These are phyloP conservation scores for Julus scanicus DNA, from an alignment of 2,888 invertebrate species.

Conservation along the genomic window DNA sequence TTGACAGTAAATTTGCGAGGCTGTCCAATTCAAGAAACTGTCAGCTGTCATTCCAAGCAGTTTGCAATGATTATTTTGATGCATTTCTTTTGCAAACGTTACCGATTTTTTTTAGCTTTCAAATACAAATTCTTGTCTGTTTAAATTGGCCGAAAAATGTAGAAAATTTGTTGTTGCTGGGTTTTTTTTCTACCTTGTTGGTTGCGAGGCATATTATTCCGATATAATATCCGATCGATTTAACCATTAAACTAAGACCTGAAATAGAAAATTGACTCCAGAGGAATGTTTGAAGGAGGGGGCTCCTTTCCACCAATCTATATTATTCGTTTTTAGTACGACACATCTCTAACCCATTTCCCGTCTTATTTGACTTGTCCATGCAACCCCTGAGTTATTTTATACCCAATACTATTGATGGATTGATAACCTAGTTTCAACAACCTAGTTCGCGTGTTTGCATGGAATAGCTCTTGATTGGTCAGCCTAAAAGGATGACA, in stretches of 20 bases:
- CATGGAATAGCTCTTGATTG: background rate
- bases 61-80: background rate
- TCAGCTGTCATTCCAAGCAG: background rate
- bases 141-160: background rate
- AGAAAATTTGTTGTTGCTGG: background rate
- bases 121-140: background rate
- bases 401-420: background rate
- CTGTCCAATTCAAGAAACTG: background rate
- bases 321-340: background rate
- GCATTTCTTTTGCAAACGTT: background rate
- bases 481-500: background rate
- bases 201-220: slow-evolving; percentile 31
- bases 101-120: background rate
- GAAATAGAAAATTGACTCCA: background rate
- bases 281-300: background rate
- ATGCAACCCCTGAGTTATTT: background rate
- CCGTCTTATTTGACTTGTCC: background rate
- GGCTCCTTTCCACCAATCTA: background rate
- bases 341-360: background rate
- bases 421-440: slow-evolving; percentile 18
- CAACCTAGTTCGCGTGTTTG: background rate
- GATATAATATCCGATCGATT: background rate
- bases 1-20: background rate
- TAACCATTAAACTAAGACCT: background rate
- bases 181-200: background rate